These are phyloP conservation scores for Ochropleura plecta DNA, from an alignment of 2,888 invertebrate species.

Conservation along the genomic window DNA sequence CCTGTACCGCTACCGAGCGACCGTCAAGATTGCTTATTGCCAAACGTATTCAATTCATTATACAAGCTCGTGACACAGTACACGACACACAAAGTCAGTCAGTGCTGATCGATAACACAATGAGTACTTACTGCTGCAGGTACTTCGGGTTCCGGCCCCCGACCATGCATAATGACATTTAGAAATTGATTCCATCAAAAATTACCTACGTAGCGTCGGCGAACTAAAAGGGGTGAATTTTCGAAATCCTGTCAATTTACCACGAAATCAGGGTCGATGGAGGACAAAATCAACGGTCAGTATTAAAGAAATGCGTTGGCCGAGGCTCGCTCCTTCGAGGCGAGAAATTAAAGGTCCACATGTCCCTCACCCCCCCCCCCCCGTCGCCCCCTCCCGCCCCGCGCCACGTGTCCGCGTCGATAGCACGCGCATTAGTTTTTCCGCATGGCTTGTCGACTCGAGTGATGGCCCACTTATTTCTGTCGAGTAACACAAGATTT, in stretches of 20 bases:
- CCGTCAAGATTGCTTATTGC: constrained; percentile 12
- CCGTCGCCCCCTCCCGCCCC: constrained; percentile 1
- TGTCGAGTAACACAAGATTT: constrained; percentile 48
- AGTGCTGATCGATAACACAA: neutral
- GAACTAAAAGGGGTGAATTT: constrained; percentile 62
- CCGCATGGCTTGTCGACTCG: constrained; percentile 67
- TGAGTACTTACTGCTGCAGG: neutral
- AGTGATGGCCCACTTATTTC: constrained; percentile 59
- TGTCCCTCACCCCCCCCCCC: constrained; percentile 45
- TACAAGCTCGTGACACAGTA: neutral
- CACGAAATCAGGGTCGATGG: constrained; percentile 56
- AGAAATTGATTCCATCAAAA: constrained; percentile 58
- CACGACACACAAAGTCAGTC: neutral
- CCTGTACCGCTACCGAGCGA: neutral
- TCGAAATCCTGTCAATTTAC: constrained; percentile 69
- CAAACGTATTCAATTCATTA: constrained; percentile 18
- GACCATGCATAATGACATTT: constrained; percentile 27
- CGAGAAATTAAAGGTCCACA: constrained; percentile 81
- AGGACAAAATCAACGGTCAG: constrained; percentile 73
- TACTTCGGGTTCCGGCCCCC: neutral
- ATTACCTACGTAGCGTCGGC: constrained; percentile 44
- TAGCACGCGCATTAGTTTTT: constrained; percentile 74
- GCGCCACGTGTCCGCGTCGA: constrained; percentile 64
- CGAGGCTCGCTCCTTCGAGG: constrained; percentile 73
- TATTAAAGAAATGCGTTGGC: constrained; percentile 74